phyloP scores from a whole-genome alignment of 2,888 invertebrate species.

The Cosmorhoe ocellata region DNA sequence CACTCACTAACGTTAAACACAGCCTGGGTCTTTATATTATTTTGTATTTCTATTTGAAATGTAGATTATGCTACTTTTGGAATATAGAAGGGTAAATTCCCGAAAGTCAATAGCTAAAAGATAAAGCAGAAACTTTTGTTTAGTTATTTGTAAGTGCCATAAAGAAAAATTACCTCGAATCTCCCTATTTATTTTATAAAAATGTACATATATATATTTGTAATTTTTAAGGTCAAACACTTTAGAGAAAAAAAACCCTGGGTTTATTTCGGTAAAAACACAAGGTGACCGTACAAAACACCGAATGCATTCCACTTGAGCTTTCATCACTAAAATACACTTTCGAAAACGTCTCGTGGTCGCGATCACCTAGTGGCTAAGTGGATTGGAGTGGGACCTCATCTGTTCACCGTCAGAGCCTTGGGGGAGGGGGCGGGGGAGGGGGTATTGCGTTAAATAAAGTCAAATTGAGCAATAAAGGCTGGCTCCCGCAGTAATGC shows the following conservation, averaged over 20 bases:
- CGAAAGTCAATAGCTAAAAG: no score
- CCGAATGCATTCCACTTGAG: conserved; percentile 18
- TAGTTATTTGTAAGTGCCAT: no score
- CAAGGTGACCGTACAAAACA: background rate
- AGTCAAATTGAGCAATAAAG: conserved; percentile 83
- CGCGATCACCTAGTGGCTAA: conserved; percentile 69
- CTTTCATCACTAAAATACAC: conserved; percentile 46
- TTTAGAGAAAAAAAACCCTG: background rate
- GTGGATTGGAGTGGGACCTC: conserved; percentile 80
- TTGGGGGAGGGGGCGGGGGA: conserved; percentile 35
- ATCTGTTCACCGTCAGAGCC: conserved; percentile 75
- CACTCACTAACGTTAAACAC: no score
- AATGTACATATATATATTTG: no score
- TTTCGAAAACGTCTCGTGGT: conserved; percentile 53
- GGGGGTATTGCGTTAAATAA: conserved; percentile 76
- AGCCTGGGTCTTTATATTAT: no score
- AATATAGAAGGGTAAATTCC: no score
- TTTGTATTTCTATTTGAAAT: no score
- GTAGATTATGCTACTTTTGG: no score
- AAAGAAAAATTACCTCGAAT: no score
- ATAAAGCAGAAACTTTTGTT: no score
- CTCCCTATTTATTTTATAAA: no score
- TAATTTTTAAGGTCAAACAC: no score
- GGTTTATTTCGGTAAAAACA: background rate
- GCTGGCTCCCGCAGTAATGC: conserved; percentile 75